Evolutionary conservation across 1,140 invertebrate genomes (phyloP), one percentile per base, ranked within the genome.

Genomic region (Hycleus phaleratus): DNA sequence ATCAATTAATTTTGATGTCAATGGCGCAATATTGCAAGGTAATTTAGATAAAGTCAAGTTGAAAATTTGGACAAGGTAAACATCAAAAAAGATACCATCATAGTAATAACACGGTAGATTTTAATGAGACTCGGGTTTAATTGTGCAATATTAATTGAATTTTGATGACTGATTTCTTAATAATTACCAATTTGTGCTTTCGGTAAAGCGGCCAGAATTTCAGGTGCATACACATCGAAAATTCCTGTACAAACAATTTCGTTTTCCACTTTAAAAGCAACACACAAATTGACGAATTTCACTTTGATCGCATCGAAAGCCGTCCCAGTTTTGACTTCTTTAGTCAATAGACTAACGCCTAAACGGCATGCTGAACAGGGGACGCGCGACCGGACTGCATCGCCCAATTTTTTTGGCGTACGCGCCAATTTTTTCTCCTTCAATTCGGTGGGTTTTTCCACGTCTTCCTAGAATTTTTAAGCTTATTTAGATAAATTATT

Each of bases 141-240:
- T 39, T 5, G 43, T 10, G 18, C n/a, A 44, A 44, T 44, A 7
- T 10, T 5, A 44, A 32, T 32, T 32, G 32, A 32, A 32, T 32
- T 32, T 32, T 32, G 32, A 32, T 32, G 18, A 11, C 26, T 11
- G n/a, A 48, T 11, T 25, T 32, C 11, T 38, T 8, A 38, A 38
- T 48, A 48, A 40, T 61, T 63, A 72, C 71, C 64, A 53, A 72
- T 56, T 45, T 54, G 5, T 10, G 58, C 60, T 8, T 59, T 49
- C 38, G 70, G 62, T 26, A 70, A 60, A 6, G 61, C 68, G 11
- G 69, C 61, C 12, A 71, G 32, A 4, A 73, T 59, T 45, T 71
- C 68, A 4, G 69, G 71, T 26, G 61, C 66, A 49, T 64, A 73
- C 1, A 63, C 63, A 45, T 73, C 68, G 46, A 71, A 70, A 38